Conservation (phyloP, 2,113 vertebrate genomes). For the Tupaia chinensis region DNA sequence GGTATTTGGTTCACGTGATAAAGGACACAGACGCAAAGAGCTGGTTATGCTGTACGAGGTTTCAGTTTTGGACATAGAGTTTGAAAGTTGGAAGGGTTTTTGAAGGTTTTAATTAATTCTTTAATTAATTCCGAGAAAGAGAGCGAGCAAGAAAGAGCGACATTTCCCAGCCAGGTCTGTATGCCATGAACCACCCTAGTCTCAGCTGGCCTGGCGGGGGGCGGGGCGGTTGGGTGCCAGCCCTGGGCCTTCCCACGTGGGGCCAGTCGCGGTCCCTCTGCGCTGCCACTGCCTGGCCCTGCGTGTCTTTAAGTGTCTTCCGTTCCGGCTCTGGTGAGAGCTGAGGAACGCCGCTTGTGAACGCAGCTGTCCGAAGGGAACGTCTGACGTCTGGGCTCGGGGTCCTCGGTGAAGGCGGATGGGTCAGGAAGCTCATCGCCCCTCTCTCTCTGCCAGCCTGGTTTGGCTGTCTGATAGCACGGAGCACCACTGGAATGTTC, state of each 20-base stretch:
- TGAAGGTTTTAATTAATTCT: no score
- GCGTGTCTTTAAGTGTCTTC: neutral
- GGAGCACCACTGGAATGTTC: neutral
- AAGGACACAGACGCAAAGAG: neutral
- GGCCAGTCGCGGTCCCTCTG: no score
- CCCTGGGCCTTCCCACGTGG: no score
- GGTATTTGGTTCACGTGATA: neutral
- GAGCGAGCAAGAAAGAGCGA: no score
- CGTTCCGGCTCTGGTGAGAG: no score
- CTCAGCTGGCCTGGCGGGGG: no score
- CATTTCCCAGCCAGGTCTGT: no score
- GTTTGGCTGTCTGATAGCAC: neutral
- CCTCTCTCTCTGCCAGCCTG: neutral
- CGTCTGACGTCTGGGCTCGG: neutral
- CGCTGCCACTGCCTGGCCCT: no score
- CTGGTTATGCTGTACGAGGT: neutral
- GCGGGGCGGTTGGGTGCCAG: no score
- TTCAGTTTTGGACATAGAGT: neutral
- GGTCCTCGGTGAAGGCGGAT: fast-evolving
- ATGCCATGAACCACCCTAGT: no score
- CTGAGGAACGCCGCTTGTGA: neutral
- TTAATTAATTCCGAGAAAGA: no score
- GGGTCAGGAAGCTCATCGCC: fast-evolving
- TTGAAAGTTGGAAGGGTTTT: neutral
- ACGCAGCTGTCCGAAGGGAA: neutral